Percentiles rank a stretch among this genome's conserved stretches.
These are phyloP conservation scores for Parasteatoda lunata DNA, from an alignment of 2,888 invertebrate genomes.

Conservation along the genomic window DNA sequence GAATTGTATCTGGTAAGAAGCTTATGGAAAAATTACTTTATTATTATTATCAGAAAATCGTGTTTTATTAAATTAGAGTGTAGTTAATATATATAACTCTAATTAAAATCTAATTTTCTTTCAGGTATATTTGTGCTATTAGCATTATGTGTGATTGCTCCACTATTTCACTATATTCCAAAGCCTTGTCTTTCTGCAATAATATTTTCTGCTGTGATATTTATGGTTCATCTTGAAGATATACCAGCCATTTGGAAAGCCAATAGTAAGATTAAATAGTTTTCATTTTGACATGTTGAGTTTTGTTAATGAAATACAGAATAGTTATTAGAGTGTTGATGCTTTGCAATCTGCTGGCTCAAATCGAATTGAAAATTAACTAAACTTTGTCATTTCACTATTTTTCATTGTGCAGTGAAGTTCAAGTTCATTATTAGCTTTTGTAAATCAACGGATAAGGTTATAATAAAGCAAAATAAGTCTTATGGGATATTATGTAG, in stretches of 20 bases:
- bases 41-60: too few species aligned
- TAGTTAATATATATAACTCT: too few species aligned
- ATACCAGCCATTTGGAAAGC: constrained; percentile 91
- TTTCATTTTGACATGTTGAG: background rate
- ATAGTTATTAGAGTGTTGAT: too few species aligned
- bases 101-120: background rate
- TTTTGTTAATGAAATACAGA: too few species aligned
- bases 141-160: constrained; percentile 88
- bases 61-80: too few species aligned
- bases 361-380: too few species aligned
- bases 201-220: constrained; percentile 92
- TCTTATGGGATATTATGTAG: too few species aligned
- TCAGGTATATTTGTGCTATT: constrained; percentile 84
- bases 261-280: constrained; percentile 82
- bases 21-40: background rate
- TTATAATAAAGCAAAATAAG: too few species aligned
- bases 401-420: background rate
- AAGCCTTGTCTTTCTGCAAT: constrained; percentile 88
- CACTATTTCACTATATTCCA: constrained; percentile 91
- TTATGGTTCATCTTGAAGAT: constrained; percentile 91
- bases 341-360: too few species aligned
- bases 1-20: constrained; percentile 81
- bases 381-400: background rate
- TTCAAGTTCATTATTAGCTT: background rate
- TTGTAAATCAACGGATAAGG: too few species aligned